Conservation (phyloP, 2,797 vertebrate species). For the Malurus splendens region DNA sequence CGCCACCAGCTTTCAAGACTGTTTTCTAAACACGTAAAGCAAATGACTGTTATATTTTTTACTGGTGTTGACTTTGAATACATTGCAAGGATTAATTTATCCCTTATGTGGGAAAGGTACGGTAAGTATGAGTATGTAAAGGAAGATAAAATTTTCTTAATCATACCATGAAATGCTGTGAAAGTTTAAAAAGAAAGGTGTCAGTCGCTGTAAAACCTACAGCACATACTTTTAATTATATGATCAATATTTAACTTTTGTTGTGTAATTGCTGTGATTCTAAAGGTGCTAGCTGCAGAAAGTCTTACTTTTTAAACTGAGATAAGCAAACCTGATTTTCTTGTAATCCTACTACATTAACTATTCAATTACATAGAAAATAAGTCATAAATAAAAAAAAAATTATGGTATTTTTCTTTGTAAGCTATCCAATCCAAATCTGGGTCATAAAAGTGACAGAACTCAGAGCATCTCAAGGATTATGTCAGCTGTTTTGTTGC, state of each 20-base stretch:
- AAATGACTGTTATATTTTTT: neutral
- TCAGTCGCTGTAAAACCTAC: neutral
- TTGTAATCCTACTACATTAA: slow-evolving; percentile 54
- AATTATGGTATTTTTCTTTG: slow-evolving; percentile 38
- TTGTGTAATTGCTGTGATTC: neutral
- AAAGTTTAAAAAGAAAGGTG: neutral
- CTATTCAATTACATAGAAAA: slow-evolving; percentile 47
- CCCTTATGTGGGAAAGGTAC: neutral
- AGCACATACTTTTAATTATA: slow-evolving; percentile 11
- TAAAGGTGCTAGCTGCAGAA: slow-evolving; percentile 39
- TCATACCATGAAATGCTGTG: neutral
- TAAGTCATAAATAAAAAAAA: slow-evolving; percentile 51
- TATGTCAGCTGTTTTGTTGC: neutral
- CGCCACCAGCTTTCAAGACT: neutral
- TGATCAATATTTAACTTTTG: slow-evolving; percentile 48
- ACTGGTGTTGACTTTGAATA: neutral
- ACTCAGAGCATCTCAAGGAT: slow-evolving; percentile 32
- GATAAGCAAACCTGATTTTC: slow-evolving; percentile 50
- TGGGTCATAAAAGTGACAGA: slow-evolving; percentile 34
- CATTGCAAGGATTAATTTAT: neutral
- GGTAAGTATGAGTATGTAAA: neutral
- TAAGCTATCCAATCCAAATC: slow-evolving; percentile 40
- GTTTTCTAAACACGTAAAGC: neutral
- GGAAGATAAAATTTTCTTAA: neutral
- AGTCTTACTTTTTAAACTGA: slow-evolving; percentile 46